Conservation (phyloP, 1,140 invertebrate genomes). For the Gonatopus flavifemur region DNA sequence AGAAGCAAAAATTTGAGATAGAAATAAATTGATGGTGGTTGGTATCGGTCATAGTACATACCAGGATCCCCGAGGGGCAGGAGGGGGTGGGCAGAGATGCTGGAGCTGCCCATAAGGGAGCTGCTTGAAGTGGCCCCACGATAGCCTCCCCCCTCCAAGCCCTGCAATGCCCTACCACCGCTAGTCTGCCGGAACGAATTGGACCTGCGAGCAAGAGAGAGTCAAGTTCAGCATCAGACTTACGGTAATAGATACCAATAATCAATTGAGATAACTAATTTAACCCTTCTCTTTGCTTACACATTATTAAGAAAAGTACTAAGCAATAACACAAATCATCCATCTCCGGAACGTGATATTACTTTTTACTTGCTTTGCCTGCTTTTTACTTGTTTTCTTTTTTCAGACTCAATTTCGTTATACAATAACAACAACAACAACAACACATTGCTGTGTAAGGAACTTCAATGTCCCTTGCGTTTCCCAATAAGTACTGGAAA, state of each 20-base stretch:
- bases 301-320: too few relatives aligned
- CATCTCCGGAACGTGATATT: too few relatives aligned
- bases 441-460: too few relatives aligned
- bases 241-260: constrained; percentile 50
- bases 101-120: constrained; percentile 70
- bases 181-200: constrained; percentile 77
- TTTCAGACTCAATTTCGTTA: too few relatives aligned
- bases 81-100: constrained; percentile 81
- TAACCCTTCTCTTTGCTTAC: constrained; percentile 20
- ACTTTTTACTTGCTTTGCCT: too few relatives aligned
- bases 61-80: constrained; percentile 74
- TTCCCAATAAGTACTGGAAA: too few relatives aligned
- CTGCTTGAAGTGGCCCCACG: constrained; percentile 63
- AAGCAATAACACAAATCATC: too few relatives aligned
- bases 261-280: constrained; percentile 32
- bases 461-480: too few relatives aligned
- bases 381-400: too few relatives aligned
- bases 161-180: constrained; percentile 61
- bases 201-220: constrained; percentile 79
- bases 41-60: constrained; percentile 60
- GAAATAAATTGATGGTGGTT: constrained; percentile 36
- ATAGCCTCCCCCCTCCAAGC: constrained; percentile 60
- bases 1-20: constrained; percentile 14
- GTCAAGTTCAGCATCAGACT: constrained; percentile 61
- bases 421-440: too few relatives aligned